A percentile compares a stretch with the other conserved stretches of the same genome.
These are phyloP conservation scores for Crocodylus rhombifer DNA, from an alignment of 2,797 vertebrate species.

Conservation along the genomic window DNA sequence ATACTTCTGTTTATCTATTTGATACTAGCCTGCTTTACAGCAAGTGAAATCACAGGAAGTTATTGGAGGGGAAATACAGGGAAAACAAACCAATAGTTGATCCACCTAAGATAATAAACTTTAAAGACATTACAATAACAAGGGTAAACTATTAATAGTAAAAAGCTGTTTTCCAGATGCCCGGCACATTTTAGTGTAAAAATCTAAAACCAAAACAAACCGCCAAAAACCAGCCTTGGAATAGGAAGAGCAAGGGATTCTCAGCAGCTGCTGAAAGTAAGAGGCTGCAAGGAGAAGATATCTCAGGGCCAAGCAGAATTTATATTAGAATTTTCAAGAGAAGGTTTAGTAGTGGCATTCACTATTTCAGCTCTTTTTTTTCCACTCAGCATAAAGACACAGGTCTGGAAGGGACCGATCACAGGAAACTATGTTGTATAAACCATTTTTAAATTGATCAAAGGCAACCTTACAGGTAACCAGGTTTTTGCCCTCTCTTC, in stretches of 20 bases:
- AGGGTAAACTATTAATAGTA: conserved; percentile 30
- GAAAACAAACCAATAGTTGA: background rate
- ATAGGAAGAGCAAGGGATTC: background rate
- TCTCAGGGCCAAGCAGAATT: too few species aligned
- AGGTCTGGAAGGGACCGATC: too few species aligned
- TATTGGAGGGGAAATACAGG: background rate
- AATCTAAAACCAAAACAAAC: conserved; percentile 17
- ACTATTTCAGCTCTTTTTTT: too few species aligned
- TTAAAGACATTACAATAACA: background rate
- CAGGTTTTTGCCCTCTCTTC: too few species aligned
- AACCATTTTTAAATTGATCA: too few species aligned
- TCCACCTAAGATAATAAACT: background rate
- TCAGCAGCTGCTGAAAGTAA: too few species aligned
- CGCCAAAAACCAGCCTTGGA: background rate
- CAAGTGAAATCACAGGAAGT: background rate
- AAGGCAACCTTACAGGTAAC: too few species aligned
- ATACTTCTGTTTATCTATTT: background rate
- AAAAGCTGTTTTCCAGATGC: conserved; percentile 45
- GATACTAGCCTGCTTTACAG: background rate
- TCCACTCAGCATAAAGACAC: too few species aligned
- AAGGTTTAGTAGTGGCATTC: too few species aligned
- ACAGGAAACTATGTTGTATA: too few species aligned
- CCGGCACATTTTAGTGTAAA: conserved; percentile 37
- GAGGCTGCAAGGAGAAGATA: too few species aligned
- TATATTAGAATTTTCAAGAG: too few species aligned